Evolutionary conservation across 2,113 vertebrate species (phyloP).

Genomic region (Cyphomyrus plagiostoma): DNA sequence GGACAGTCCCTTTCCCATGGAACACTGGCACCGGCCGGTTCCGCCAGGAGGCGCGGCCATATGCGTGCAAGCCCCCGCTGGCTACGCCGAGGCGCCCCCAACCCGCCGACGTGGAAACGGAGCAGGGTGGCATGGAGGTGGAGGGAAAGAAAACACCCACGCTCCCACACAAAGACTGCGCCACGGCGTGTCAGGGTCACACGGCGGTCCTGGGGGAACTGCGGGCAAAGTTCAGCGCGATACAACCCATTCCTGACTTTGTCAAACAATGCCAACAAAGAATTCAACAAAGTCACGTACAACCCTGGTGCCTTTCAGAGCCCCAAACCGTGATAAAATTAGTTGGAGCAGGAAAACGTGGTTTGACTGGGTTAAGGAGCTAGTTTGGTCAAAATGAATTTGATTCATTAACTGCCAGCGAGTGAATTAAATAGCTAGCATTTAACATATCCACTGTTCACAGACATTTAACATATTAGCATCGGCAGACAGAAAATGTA

Average conservation of each 20-base stretch:
- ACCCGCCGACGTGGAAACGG: background rate
- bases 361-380: background rate
- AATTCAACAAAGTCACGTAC: background rate
- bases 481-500: background rate
- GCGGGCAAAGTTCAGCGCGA: background rate
- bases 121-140: background rate
- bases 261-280: background rate
- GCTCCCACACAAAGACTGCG: background rate
- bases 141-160: background rate
- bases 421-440: background rate
- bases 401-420: background rate
- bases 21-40: constrained; percentile 32
- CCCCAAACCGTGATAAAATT: background rate
- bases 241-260: background rate
- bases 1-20: constrained; percentile 42
- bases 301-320: background rate
- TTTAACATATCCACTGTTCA: background rate
- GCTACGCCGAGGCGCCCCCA: background rate
- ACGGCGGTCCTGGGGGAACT: background rate
- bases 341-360: background rate
- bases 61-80: constrained; percentile 36
- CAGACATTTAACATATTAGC: background rate
- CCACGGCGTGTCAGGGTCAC: background rate
- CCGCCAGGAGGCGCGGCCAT: constrained; percentile 38
- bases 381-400: background rate